Conservation (phyloP, 2,888 invertebrate species). For the Prenolepis imparis region DNA sequence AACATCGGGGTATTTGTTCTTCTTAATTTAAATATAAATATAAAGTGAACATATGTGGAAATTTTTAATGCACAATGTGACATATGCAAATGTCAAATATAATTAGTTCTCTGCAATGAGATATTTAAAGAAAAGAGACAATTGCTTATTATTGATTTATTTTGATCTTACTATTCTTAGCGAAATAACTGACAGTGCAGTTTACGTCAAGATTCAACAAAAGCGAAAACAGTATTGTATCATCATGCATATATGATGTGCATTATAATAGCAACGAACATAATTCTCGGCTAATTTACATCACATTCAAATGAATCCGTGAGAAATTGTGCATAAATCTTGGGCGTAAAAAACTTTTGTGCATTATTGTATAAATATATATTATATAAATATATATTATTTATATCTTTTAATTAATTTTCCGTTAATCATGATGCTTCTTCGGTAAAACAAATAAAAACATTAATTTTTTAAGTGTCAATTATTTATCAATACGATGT, state of each 20-base stretch:
- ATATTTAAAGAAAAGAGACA: background rate
- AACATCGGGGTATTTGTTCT: background rate
- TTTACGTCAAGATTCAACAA: background rate
- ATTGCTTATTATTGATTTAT: slow-evolving; percentile 33
- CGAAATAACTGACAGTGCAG: background rate
- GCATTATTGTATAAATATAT: background rate
- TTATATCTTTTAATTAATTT: background rate
- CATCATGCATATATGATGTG: background rate
- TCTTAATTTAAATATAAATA: background rate
- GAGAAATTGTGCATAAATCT: slow-evolving; percentile 2
- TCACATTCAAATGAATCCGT: background rate
- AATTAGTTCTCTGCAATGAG: slow-evolving; percentile 13
- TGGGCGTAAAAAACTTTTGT: background rate
- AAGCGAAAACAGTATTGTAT: slow-evolving; percentile 4
- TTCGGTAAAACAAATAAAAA: background rate
- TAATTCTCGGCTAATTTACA: background rate
- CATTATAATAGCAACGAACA: slow-evolving; percentile 13
- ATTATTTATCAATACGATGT: background rate
- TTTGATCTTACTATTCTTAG: slow-evolving; percentile 8
- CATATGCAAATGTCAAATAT: background rate
- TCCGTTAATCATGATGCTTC: background rate
- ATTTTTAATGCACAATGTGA: background rate
- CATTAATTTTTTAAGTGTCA: slow-evolving; percentile 4
- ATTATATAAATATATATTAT: background rate
- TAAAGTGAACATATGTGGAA: background rate